Base-by-base conservation (phyloP, 2,888 invertebrate species). In the Nipponacmea schrenckii region DNA sequence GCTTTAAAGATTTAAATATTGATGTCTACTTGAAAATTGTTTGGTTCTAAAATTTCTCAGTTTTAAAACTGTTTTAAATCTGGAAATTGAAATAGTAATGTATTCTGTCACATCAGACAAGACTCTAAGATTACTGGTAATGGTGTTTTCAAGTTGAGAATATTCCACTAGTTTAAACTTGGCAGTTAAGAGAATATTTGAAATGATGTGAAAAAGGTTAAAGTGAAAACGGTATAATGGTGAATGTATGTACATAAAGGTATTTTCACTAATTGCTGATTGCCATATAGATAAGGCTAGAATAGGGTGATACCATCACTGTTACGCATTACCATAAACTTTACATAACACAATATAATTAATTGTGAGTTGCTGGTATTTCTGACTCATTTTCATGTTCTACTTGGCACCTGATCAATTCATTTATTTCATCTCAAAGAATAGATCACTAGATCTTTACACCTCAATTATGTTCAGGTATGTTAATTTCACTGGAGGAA, bases 361-460 rank as follows among this genome's bases (percentile, higher is more conserved):
- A 56, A 24, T 24, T 24, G 56, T 24, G 14, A 20, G 14, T 56
- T 56, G 20, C 12, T 14, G 24, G 56, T 56, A 56, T 56, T 56
- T 24, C 56, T 24, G 56, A 24, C 24, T 56, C 24, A 24, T 56
- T 56, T 56, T 56, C 56, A 20, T 56, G 24, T 56, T 20, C 56
- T 56, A 56, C 2, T 56, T 56, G 56, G 56, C 56, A 56, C 56
- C 56, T 56, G 24, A 24, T 56, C 56, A 56, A 56, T 17, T 56
- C 24, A 56, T 56, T 24, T 56, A 56, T 20, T 20, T 20, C 24
- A 20, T 20, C 56, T 56, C 24, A 56, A 56, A 56, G 56, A 56
- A 56, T 56, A 56, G 56, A 20, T 56, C 20, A 56, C 20, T 56
- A 56, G 20, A 24, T 56, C 24, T 56, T 56, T 24, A 56, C 39